Percentiles rank a stretch among this genome's conserved stretches.
phyloP scores from a whole-genome alignment of 2,113 vertebrate species.

The Eira barbara region DNA sequence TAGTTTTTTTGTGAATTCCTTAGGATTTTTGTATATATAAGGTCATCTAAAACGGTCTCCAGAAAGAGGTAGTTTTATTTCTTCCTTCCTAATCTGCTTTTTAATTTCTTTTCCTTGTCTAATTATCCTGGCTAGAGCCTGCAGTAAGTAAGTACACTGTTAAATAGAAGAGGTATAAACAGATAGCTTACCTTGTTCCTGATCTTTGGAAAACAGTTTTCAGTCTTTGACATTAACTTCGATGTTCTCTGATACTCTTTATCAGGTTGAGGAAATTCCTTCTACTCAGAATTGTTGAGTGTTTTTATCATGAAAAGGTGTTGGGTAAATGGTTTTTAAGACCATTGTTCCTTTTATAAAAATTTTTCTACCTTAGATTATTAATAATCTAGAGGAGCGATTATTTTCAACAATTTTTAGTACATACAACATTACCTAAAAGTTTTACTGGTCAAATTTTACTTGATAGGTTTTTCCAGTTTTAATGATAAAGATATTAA shows the following conservation, averaged over 20 bases:
- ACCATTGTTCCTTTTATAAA: slow-evolving; percentile 11
- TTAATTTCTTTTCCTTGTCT: background rate
- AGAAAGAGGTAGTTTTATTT: slow-evolving; percentile 16
- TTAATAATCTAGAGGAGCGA: slow-evolving; percentile 14
- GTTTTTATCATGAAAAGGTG: slow-evolving; percentile 27
- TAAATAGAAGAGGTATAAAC: background rate
- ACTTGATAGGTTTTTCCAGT: slow-evolving; percentile 18
- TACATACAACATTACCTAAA: background rate
- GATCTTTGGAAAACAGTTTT: background rate
- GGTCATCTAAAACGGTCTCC: background rate
- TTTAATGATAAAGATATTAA: slow-evolving; percentile 42
- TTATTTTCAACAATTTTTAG: slow-evolving; percentile 42
- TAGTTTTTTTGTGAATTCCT: background rate
- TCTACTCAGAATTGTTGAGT: slow-evolving; percentile 7
- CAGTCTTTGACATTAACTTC: background rate
- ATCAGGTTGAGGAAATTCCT: background rate
- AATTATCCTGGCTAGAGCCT: background rate
- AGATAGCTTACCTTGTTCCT: background rate
- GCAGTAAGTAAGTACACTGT: background rate
- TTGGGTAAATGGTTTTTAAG: slow-evolving; percentile 36
- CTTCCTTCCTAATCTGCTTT: background rate
- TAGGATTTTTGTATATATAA: background rate
- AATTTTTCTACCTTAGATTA: background rate
- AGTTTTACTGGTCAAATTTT: background rate
- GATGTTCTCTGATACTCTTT: background rate